These are phyloP conservation scores for Ameiurus melas DNA, from an alignment of 2,113 vertebrate species.

Conservation along the genomic window DNA sequence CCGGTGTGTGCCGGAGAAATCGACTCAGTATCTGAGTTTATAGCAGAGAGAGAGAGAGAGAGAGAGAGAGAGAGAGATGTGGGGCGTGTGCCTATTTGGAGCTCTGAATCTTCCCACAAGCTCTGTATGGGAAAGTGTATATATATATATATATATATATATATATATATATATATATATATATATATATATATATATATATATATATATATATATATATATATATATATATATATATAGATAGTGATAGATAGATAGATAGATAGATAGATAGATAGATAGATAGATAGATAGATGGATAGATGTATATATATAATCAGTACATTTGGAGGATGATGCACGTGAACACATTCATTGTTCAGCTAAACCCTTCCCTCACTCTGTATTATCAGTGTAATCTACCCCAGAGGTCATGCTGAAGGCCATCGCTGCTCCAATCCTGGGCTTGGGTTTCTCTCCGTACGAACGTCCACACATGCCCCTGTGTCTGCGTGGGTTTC, in stretches of 20 bases:
- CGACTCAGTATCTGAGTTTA: constrained; percentile 31
- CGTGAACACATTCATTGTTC: too few relatives aligned
- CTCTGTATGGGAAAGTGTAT: background rate
- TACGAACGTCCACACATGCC: background rate
- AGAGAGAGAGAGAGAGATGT: constrained; percentile 17
- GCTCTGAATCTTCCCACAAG: constrained; percentile 4
- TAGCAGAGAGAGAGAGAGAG: constrained; percentile 8
- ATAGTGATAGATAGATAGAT: too few relatives aligned
- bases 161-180: too few relatives aligned
- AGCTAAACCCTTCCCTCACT: background rate
- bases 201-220: too few relatives aligned
- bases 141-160: background rate
- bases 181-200: too few relatives aligned
- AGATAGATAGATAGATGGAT: too few relatives aligned
- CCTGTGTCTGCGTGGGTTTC: background rate
- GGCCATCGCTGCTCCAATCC: background rate
- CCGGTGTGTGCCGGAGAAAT: constrained; percentile 19
- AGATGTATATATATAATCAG: too few relatives aligned
- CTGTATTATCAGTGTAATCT: background rate
- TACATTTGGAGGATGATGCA: too few relatives aligned
- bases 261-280: too few relatives aligned
- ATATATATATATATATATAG: too few relatives aligned
- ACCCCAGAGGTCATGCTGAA: background rate
- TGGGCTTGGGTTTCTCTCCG: background rate
- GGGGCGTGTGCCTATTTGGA: constrained; percentile 13